These are phyloP conservation scores for Megastigmus dorsalis DNA, from an alignment of 2,888 invertebrate species.

Conservation along the genomic window DNA sequence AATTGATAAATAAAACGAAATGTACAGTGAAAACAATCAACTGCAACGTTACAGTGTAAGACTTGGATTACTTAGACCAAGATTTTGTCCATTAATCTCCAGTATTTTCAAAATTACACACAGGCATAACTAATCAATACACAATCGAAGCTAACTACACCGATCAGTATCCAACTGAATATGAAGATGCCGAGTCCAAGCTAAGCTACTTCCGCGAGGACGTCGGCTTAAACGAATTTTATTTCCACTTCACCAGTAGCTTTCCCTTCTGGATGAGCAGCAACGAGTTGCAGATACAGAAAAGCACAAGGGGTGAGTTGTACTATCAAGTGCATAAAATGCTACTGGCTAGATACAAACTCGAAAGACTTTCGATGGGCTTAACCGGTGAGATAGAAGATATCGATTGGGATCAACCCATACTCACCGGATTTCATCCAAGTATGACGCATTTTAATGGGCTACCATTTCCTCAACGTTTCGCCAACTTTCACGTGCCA, in stretches of 20 bases:
- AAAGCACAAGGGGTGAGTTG: constrained; percentile 79
- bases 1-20: no score
- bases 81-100: not conserved
- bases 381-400: constrained; percentile 80
- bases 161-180: constrained; percentile 68
- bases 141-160: constrained; percentile 80
- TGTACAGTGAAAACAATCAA: no score
- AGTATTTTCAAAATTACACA: constrained; percentile 9
- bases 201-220: constrained; percentile 85
- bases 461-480: constrained; percentile 75
- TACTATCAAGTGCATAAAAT: constrained; percentile 81
- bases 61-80: no score
- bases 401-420: constrained; percentile 76
- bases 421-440: constrained; percentile 78
- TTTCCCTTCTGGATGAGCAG: constrained; percentile 81
- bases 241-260: constrained; percentile 79
- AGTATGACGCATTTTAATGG: constrained; percentile 79
- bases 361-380: constrained; percentile 81
- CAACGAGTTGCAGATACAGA: constrained; percentile 74
- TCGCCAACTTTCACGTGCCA: constrained; percentile 58
- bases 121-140: constrained; percentile 71
- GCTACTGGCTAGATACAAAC: constrained; percentile 80
- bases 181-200: constrained; percentile 75
- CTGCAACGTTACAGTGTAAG: no score
- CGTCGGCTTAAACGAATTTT: constrained; percentile 80